Conservation (phyloP, 2,113 vertebrate genomes). For the Pionites leucogaster region DNA sequence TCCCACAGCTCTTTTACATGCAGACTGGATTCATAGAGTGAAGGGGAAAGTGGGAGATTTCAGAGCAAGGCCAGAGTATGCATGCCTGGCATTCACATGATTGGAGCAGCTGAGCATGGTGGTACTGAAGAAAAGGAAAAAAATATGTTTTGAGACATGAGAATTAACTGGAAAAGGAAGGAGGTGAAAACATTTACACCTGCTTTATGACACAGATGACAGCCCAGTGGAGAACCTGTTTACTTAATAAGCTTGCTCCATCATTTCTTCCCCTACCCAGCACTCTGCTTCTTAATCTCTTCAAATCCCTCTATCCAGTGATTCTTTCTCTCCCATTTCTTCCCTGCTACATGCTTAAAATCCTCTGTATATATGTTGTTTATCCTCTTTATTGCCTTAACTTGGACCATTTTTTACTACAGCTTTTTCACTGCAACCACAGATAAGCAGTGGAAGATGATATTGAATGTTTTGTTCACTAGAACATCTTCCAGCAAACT, state of each 20-base stretch:
- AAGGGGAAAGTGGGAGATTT: background rate
- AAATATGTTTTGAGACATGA: background rate
- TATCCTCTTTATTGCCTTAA: background rate
- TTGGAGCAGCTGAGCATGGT: background rate
- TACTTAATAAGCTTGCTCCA: background rate
- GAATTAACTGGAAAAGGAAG: background rate
- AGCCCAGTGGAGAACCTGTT: background rate
- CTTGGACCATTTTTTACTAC: background rate
- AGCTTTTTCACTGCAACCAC: background rate
- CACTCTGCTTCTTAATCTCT: background rate
- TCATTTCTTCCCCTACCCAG: background rate
- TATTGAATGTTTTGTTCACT: background rate
- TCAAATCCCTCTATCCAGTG: background rate
- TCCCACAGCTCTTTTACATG: background rate
- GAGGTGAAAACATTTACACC: background rate
- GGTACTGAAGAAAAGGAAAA: background rate
- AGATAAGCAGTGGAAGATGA: background rate
- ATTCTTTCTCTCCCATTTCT: background rate
- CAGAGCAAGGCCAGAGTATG: background rate
- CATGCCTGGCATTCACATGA: background rate
- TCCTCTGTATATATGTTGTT: background rate
- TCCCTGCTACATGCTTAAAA: background rate
- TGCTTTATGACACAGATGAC: background rate
- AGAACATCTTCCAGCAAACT: background rate
- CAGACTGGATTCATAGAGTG: background rate